Base-by-base conservation (phyloP, 2,113 vertebrate species). In the Scomber scombrus region DNA sequence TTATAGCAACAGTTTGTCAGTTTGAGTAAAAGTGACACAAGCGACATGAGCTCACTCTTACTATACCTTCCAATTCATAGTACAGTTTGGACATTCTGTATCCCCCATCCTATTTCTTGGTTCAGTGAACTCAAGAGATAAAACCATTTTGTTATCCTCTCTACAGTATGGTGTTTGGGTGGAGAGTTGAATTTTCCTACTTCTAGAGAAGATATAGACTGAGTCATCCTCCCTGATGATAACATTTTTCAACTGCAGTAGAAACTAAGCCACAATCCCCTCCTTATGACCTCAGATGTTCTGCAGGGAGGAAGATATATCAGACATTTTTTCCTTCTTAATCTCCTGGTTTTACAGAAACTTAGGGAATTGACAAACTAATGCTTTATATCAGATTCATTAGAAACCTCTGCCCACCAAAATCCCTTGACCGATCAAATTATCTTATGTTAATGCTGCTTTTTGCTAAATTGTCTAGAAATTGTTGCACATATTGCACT, bases 31-130 rank as follows among this genome's bases (percentile, higher is more conserved):
- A 52, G 26, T 18, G 14, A 66, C 18, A 46, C 3, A 54, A 29
- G 5, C 12, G 43, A 56, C 34, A 68, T 15, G 1, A 61, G 15
- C 23, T 45, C 18, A 45, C 18, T 11, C 3, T 6, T 47, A 9
- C 0, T 1, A 69, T 49, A 61, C 8, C 29, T 68, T 40, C 34
- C 52, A 63, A 74, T 56, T 12, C 60, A 50, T 3, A 21, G 60
- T n/a, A 9, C 11, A 69, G 4, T 11, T 43, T 57, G 16, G 43
- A 60, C 54, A 60, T 57, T 71, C 65, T 80, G 14, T 63, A n/a
- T 34, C 12, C 64, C 23, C 43, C 21, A 21, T 72, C 43, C 45
- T 70, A 82, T 87, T 86, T 80, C 26, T 1, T 70, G 57, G 57
- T 69, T 81, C 29, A 67, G 1, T 26, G 68, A 58, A 19, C 23